Conservation (phyloP, 2,888 invertebrate species). For the Drosophila paramelanica region DNA sequence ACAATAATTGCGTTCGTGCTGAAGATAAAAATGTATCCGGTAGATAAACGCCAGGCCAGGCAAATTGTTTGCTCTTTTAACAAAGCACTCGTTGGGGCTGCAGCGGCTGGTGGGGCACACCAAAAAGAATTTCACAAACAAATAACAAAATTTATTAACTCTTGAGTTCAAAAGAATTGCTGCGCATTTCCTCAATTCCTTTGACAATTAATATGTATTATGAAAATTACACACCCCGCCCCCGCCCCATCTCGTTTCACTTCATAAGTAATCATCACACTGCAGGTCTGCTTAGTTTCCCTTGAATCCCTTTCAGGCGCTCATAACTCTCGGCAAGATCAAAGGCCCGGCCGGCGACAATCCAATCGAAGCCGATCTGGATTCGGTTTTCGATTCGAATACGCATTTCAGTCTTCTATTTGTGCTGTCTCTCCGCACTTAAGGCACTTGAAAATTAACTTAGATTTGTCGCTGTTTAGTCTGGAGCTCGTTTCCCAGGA, state of each 20-base stretch:
- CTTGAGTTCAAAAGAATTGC: constrained; percentile 75
- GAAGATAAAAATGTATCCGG: constrained; percentile 78
- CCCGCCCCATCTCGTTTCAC: constrained; percentile 22
- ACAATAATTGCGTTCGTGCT: constrained; percentile 68
- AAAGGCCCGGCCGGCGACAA: constrained; percentile 62
- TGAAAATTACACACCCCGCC: constrained; percentile 35
- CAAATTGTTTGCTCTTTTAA: constrained; percentile 61
- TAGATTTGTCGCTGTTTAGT: constrained; percentile 65
- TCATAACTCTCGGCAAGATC: constrained; percentile 61
- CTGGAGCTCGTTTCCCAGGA: constrained; percentile 18
- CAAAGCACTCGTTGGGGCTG: constrained; percentile 4
- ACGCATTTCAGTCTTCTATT: not conserved
- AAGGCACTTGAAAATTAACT: constrained; percentile 50
- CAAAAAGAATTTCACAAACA: constrained; percentile 68
- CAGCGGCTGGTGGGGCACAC: not conserved
- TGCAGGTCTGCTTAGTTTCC: constrained; percentile 55
- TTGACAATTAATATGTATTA: constrained; percentile 73
- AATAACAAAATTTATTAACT: constrained; percentile 72
- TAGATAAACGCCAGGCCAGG: constrained; percentile 64
- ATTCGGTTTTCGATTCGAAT: constrained; percentile 15
- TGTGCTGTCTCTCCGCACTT: constrained; percentile 7
- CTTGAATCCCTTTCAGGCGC: constrained; percentile 29
- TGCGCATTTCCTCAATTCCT: constrained; percentile 74
- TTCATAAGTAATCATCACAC: constrained; percentile 58
- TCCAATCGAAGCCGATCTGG: constrained; percentile 17